These are phyloP conservation scores for Brachyopa scutellaris DNA, from an alignment of 2,888 invertebrate genomes.

Conservation along the genomic window DNA sequence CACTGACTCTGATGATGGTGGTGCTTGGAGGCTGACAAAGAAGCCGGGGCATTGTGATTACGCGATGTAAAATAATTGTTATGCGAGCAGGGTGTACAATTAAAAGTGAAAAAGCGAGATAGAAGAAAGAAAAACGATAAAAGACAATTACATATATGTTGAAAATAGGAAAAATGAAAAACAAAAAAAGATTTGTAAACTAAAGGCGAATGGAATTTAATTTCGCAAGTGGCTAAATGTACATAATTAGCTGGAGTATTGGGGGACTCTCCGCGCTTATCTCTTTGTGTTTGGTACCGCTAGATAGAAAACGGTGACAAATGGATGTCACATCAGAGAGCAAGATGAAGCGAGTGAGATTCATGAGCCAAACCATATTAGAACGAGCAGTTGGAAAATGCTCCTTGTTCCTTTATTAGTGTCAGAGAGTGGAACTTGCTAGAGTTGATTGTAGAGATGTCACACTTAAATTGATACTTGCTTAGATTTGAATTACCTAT, in stretches of 20 bases:
- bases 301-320: slow-evolving; percentile 12
- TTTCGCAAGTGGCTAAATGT: slow-evolving; percentile 67
- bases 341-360: slow-evolving; percentile 45
- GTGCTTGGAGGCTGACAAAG: slow-evolving; percentile 7
- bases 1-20: slow-evolving; percentile 19
- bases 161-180: background rate
- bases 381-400: no score
- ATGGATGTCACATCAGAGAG: slow-evolving; percentile 17
- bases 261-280: background rate
- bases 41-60: slow-evolving; percentile 57
- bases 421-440: no score
- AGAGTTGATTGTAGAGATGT: no score
- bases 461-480: no score
- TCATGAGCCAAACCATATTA: no score
- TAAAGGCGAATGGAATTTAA: slow-evolving; percentile 57
- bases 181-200: slow-evolving; percentile 1
- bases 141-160: slow-evolving; percentile 43
- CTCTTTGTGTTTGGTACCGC: slow-evolving; percentile 2
- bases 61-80: slow-evolving; percentile 64
- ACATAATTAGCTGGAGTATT: slow-evolving; percentile 54
- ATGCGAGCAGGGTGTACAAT: slow-evolving; percentile 55
- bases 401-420: no score
- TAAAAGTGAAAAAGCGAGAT: slow-evolving; percentile 11
- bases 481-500: no score
- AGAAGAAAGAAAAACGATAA: background rate